Conservation (phyloP, 2,113 vertebrate species). For the Polypterus bichir region DNA sequence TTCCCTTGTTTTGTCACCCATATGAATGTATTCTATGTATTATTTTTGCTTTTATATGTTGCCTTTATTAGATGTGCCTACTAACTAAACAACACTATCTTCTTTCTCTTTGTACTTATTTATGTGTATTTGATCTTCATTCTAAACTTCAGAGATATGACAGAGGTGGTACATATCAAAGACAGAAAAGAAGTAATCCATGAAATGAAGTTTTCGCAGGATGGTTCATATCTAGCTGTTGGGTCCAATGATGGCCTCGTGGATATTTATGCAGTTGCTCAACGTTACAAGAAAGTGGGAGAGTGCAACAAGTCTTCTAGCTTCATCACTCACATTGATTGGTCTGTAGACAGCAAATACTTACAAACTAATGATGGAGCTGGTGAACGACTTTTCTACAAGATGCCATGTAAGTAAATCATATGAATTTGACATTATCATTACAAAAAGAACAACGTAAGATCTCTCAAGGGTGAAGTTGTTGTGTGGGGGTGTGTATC, state of each 20-base stretch:
- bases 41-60: too few species aligned
- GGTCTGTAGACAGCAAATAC: constrained; percentile 88
- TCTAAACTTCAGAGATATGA: constrained; percentile 75
- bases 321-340: constrained; percentile 93
- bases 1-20: too few species aligned
- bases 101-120: too few species aligned
- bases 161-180: constrained; percentile 94
- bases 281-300: constrained; percentile 91
- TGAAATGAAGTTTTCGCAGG: constrained; percentile 92
- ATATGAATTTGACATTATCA: background rate
- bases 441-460: background rate
- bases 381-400: constrained; percentile 81
- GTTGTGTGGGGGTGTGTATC: too few species aligned
- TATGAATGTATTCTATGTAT: too few species aligned
- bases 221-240: constrained; percentile 81
- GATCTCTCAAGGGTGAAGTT: too few species aligned
- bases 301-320: constrained; percentile 80
- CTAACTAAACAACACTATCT: too few species aligned
- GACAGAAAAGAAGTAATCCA: constrained; percentile 95
- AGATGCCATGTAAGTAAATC: constrained; percentile 74
- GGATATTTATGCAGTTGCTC: constrained; percentile 78
- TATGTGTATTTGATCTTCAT: too few species aligned
- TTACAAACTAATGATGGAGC: constrained; percentile 87
- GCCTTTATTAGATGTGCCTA: too few species aligned
- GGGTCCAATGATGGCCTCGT: constrained; percentile 90